phyloP scores from a whole-genome alignment of 2,797 vertebrate genomes.

The Harpagifer antarcticus region DNA sequence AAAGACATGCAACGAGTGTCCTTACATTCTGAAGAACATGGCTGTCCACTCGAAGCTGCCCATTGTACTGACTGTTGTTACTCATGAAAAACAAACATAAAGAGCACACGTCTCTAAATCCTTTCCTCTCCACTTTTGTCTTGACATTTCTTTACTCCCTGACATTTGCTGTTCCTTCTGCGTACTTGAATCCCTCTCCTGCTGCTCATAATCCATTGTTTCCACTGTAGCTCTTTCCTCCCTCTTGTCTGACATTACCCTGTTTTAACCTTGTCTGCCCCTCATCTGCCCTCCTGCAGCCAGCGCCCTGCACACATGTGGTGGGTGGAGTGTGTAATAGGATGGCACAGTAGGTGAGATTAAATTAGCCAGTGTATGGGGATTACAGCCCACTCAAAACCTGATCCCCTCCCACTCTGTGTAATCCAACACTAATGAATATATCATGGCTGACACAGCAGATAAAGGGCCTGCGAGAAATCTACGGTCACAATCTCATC shows the following conservation, averaged over 20 bases:
- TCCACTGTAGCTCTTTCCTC: constrained; percentile 24
- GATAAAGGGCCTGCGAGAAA: constrained; percentile 62
- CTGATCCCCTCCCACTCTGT: constrained; percentile 80
- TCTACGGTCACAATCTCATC: constrained; percentile 63
- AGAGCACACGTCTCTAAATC: constrained; percentile 29
- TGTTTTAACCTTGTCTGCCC: constrained; percentile 55
- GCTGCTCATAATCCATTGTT: constrained; percentile 55
- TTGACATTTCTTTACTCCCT: constrained; percentile 53
- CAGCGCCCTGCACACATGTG: constrained; percentile 47
- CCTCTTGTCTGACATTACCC: constrained; percentile 58
- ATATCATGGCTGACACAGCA: constrained; percentile 81
- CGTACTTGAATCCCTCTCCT: constrained; percentile 33
- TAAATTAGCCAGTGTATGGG: constrained; percentile 86
- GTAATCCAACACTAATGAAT: constrained; percentile 87
- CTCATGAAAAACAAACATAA: constrained; percentile 12
- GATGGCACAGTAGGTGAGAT: constrained; percentile 86
- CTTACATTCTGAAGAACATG: not conserved
- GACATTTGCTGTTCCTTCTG: constrained; percentile 45
- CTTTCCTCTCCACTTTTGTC: constrained; percentile 15
- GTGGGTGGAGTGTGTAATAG: constrained; percentile 81
- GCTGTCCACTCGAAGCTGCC: not conserved
- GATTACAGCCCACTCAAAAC: constrained; percentile 84
- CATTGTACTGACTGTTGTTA: not conserved
- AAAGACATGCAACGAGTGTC: not conserved
- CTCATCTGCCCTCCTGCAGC: constrained; percentile 49